A percentile compares a stretch with the other conserved stretches of the same genome.
phyloP scores from a whole-genome alignment of 2,888 invertebrate genomes.

The Erynnis tages region DNA sequence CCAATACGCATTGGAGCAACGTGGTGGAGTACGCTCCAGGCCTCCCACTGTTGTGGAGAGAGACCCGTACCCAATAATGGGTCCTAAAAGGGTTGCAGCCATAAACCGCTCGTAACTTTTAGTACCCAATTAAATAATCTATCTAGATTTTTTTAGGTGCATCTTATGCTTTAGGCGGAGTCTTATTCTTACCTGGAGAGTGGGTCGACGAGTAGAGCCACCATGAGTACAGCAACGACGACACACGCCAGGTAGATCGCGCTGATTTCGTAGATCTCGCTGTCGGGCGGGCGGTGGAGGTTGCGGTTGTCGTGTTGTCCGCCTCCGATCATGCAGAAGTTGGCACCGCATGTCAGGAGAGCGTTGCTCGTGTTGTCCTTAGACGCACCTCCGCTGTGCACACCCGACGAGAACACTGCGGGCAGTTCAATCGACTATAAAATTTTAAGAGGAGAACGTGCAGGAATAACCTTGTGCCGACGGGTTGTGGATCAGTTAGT shows the following conservation, averaged over 20 bases:
- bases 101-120: too few species aligned
- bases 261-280: conserved; percentile 93
- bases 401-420: conserved; percentile 89
- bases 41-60: too few species aligned
- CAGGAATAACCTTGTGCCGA: too few species aligned
- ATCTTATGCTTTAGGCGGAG: too few species aligned
- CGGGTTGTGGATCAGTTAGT: too few species aligned
- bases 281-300: conserved; percentile 89
- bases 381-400: conserved; percentile 79
- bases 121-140: too few species aligned
- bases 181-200: conserved; percentile 85
- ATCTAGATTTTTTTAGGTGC: too few species aligned
- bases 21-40: too few species aligned
- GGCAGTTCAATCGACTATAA: conserved; percentile 3
- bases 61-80: too few species aligned
- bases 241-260: conserved; percentile 95
- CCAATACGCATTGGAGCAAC: too few species aligned
- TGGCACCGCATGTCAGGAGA: conserved; percentile 87
- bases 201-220: conserved; percentile 94
- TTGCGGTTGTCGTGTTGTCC: conserved; percentile 86
- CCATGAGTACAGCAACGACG: conserved; percentile 90
- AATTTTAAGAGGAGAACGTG: background rate
- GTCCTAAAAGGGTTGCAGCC: too few species aligned
- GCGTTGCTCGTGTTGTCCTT: conserved; percentile 72
- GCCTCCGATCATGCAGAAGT: conserved; percentile 88